phyloP scores from a whole-genome alignment of 2,113 vertebrate species.

The Canis aureus region DNA sequence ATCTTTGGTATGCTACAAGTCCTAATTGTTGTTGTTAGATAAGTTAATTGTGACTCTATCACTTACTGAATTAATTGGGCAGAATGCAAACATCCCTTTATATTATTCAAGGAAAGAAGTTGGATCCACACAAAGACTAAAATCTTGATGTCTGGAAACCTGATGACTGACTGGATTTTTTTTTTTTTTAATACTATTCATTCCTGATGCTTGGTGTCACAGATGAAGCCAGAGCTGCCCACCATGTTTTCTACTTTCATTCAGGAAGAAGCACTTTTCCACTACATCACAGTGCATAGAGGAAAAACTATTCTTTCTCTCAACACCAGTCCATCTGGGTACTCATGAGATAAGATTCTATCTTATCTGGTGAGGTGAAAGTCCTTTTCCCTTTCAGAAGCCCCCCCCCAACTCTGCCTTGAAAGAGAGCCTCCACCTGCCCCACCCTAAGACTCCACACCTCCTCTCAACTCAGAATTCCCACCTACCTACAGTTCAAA shows the following conservation, averaged over 20 bases:
- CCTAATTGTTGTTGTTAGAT: neutral
- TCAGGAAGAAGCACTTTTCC: conserved; percentile 16
- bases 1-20: neutral
- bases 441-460: neutral
- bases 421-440: conserved; percentile 21
- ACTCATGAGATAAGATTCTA: neutral
- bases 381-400: conserved; percentile 28
- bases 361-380: neutral
- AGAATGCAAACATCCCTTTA: conserved; percentile 63
- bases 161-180: conserved; percentile 7
- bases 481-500: neutral
- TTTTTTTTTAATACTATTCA: neutral
- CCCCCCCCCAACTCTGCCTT: neutral
- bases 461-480: neutral
- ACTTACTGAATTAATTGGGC: conserved; percentile 10
- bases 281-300: neutral
- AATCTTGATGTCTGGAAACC: conserved; percentile 8
- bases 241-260: conserved; percentile 18
- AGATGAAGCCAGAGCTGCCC: conserved; percentile 37
- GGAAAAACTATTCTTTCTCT: conserved; percentile 14
- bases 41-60: conserved; percentile 32
- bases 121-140: conserved; percentile 45
- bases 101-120: conserved; percentile 54
- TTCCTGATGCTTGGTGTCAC: neutral
- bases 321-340: neutral